These are phyloP conservation scores for Drosophila monieri DNA, from an alignment of 2,888 invertebrate genomes.

Conservation along the genomic window DNA sequence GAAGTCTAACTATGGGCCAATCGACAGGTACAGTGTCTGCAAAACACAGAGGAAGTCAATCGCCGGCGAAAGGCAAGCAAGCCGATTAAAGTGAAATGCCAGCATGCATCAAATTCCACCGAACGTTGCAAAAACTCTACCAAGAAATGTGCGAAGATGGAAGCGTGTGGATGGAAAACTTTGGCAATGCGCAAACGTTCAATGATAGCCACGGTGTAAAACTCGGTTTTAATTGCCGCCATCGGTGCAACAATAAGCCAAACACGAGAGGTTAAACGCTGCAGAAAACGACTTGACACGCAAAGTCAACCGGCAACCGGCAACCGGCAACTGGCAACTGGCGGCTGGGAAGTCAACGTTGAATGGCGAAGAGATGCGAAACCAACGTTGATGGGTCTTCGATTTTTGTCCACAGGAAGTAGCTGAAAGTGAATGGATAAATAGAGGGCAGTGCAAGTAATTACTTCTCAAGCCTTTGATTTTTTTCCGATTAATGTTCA, in stretches of 20 bases:
- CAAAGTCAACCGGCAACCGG: conserved; percentile 24
- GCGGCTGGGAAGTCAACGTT: neutral
- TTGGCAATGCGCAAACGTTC: conserved; percentile 30
- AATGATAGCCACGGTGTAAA: conserved; percentile 29
- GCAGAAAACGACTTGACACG: conserved; percentile 32
- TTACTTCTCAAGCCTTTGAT: neutral
- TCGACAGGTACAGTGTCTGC: conserved; percentile 28
- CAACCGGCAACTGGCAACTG: conserved; percentile 9
- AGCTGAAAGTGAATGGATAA: conserved; percentile 48
- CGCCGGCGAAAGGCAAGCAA: conserved; percentile 19
- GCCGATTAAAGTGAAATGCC: conserved; percentile 42
- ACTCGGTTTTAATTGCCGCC: conserved; percentile 29
- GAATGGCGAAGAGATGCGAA: conserved; percentile 1
- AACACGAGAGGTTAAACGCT: conserved; percentile 30
- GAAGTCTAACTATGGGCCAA: conserved; percentile 13
- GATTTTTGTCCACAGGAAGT: conserved; percentile 17
- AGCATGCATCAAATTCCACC: conserved; percentile 37
- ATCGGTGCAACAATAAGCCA: conserved; percentile 31
- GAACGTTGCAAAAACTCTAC: conserved; percentile 12
- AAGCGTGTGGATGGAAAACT: conserved; percentile 33
- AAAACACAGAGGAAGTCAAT: conserved; percentile 41
- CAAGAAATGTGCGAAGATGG: conserved; percentile 39
- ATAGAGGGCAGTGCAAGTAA: conserved; percentile 55
- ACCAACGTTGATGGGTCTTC: conserved; percentile 48
- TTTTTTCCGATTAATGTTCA: too few relatives aligned